Conservation (phyloP, 2,888 invertebrate species). For the Boloria euphrosyne region DNA sequence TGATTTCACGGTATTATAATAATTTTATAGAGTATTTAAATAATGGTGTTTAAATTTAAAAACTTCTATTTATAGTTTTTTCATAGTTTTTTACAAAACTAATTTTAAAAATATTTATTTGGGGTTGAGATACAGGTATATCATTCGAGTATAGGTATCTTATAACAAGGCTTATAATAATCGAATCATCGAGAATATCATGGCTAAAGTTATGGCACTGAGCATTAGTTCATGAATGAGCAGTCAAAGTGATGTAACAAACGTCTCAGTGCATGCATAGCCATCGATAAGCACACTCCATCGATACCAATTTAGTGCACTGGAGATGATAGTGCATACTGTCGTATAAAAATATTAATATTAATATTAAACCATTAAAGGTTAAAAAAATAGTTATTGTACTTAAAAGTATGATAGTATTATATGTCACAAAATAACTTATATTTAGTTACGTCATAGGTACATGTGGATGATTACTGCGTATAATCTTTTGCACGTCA, state of each 20-base stretch:
- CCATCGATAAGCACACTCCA: conserved; percentile 37
- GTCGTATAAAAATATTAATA: conserved; percentile 20
- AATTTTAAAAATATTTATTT: too few species aligned
- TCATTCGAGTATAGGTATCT: too few species aligned
- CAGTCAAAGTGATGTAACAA: conserved; percentile 49
- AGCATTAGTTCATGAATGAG: conserved; percentile 48
- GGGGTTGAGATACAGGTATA: too few species aligned
- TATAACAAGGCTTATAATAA: not conserved
- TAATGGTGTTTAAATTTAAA: too few species aligned
- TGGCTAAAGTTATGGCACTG: conserved; percentile 27
- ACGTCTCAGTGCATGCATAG: conserved; percentile 40
- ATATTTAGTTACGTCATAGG: too few species aligned
- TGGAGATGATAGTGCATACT: conserved; percentile 29
- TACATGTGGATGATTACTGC: too few species aligned
- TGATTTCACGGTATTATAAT: conserved; percentile 16
- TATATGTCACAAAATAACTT: too few species aligned
- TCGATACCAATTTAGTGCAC: conserved; percentile 36
- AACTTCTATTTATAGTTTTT: too few species aligned
- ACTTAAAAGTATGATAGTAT: not conserved
- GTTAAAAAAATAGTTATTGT: not conserved
- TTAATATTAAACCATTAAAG: too few species aligned
- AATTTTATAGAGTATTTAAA: too few species aligned
- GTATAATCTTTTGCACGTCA: too few species aligned
- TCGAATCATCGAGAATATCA: conserved; percentile 16
- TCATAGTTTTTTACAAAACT: too few species aligned